phyloP scores from a whole-genome alignment of 2,888 invertebrate species.

The Hylaea fasciaria region DNA sequence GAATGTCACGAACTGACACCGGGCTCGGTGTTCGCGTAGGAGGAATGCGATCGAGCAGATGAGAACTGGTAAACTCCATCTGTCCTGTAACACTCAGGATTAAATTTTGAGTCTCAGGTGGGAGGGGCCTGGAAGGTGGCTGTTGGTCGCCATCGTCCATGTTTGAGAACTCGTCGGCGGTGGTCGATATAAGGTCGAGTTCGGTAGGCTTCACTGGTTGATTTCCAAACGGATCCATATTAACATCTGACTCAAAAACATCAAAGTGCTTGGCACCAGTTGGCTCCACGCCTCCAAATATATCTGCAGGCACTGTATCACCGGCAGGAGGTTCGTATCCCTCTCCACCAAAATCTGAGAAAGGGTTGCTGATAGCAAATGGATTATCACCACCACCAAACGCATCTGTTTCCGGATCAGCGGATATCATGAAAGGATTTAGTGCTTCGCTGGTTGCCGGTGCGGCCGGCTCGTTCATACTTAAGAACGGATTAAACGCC shows the following conservation, averaged over 20 bases:
- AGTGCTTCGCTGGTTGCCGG: constrained; percentile 81
- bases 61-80: constrained; percentile 94
- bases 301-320: constrained; percentile 73
- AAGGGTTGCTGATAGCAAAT: constrained; percentile 89
- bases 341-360: constrained; percentile 84
- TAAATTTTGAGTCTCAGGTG: constrained; percentile 93
- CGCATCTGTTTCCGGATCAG: constrained; percentile 65
- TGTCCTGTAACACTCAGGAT: constrained; percentile 94
- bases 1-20: constrained; percentile 91
- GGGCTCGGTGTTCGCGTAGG: constrained; percentile 95
- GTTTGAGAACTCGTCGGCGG: constrained; percentile 54
- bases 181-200: constrained; percentile 66
- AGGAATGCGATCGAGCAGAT: constrained; percentile 92
- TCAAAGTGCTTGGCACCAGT: constrained; percentile 68
- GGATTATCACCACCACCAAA: constrained; percentile 86
- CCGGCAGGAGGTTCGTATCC: constrained; percentile 69
- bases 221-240: constrained; percentile 56
- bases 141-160: constrained; percentile 50
- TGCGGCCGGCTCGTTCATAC: constrained; percentile 87
- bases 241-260: constrained; percentile 50
- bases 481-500: constrained; percentile 92
- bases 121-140: constrained; percentile 86
- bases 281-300: constrained; percentile 72
- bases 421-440: constrained; percentile 88
- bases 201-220: constrained; percentile 70